Base-by-base conservation (phyloP, 2,113 vertebrate genomes). In the Chloebia gouldiae region DNA sequence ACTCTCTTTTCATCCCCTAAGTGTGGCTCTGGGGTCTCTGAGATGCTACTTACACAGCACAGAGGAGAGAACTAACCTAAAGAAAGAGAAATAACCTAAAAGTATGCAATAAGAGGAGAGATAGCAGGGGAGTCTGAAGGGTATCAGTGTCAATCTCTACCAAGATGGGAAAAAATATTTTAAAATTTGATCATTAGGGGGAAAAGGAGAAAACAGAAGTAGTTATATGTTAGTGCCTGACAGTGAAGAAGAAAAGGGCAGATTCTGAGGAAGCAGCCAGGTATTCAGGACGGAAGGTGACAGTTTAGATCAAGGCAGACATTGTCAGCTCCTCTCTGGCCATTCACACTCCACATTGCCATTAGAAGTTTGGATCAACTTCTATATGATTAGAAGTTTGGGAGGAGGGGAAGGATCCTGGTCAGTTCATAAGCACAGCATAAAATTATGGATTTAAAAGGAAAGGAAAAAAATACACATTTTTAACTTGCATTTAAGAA, bases 271-370 rank as follows among this genome's bases (percentile, higher is more conserved):
- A 80, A 77, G 23, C 10, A 88, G 42, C 31, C 82, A 65, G 37
- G 19, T 11, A 50, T 53, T 77, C 28, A 45, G 60, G 68, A 68
- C 9, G 69, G 64, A 77, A 45, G 15, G n/a, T 37, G 40, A 42
- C 39, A 63, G 57, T 83, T 92, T 13, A 19, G 53, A 45, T 51
- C 47, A 56, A 31, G 40, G 13, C 1, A 63, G 21, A 33, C 24
- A 18, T 14, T 57, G 59, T 37, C 33, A 57, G 22, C 15, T 86
- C 59, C 16, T 86, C 31, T 44, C 28, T 57, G 20, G 25, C 31
- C 63, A 53, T 45, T 80, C 35, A 53, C 0, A 1, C 42, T 59
- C 39, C 39, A 51, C 0, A 0, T 19, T 61, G 45, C 37, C 6
- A 15, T 25, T 61, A 73, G 42, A 56, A 27, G 57, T 35, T 59